Evolutionary conservation across 2,888 invertebrate species (phyloP), one percentile per base, ranked within the genome.

Genomic region (Drosophila quasianomalipes): DNA sequence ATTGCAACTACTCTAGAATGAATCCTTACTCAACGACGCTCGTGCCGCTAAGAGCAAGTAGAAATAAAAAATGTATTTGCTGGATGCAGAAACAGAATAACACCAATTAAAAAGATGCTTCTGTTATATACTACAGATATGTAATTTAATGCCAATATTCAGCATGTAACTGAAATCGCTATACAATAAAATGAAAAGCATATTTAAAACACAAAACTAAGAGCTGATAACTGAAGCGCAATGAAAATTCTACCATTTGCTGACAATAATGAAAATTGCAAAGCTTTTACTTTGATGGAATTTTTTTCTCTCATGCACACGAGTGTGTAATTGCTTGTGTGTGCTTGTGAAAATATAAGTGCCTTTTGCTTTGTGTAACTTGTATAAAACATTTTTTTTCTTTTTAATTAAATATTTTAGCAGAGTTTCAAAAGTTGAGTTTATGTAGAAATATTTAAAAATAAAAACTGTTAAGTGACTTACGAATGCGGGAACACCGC

Each of bases 401-500:
- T 16, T 26, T 47, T 26, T 16, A 26, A 16, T 16, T 26, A 2
- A 61, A 74, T 63, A 33, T 59, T 47, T 19, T 59, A 52, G 19
- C 41, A 10, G 52, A 26, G 10, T 61, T 60, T 9, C 41, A 28
- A 26, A 62, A 58, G 51, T 49, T 52, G 5, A 51, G 54, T 41
- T 41, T 22, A 52, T 30, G 14, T 41, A 4, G 14, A 57, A 30
- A 44, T 22, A 22, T 7, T 0, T 16, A 0, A 26, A 26, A 47
- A 16, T 9, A 51, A 16, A 39, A 31, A 31, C 19, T 35, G n/a
- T 30, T 57, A 30, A 47, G 26, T 44, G 79, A 95, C 96, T 96
- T 94, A 98, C 97, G 91, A 95, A 98, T 85, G 98, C 98, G 0
- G 98, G 97, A 3, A 95, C 95, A 91, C 98, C 98, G 59, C 97